Evolutionary conservation across 2,113 vertebrate genomes (phyloP).

Genomic region (Apeltes quadracus): DNA sequence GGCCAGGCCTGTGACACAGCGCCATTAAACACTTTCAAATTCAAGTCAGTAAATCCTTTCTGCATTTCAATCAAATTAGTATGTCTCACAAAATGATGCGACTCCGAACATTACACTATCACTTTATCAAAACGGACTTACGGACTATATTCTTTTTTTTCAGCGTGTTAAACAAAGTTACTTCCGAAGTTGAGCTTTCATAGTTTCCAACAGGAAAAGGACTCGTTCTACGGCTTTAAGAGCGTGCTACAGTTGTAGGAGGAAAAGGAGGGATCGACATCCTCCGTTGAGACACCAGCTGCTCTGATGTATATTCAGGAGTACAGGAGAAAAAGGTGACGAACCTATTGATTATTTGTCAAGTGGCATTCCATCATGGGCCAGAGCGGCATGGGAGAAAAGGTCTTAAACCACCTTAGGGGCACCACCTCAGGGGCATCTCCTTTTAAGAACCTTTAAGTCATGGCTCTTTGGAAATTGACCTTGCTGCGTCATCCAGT

Average conservation of each 20-base stretch:
- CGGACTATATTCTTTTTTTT: slow-evolving; percentile 12
- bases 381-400: slow-evolving; percentile 42
- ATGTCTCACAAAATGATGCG: slow-evolving; percentile 14
- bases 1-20: slow-evolving; percentile 15
- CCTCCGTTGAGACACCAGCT: slow-evolving; percentile 53
- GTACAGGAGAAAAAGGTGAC: slow-evolving; percentile 77
- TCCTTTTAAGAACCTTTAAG: slow-evolving; percentile 44
- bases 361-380: slow-evolving; percentile 71
- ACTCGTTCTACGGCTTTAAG: slow-evolving; percentile 43
- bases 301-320: slow-evolving; percentile 78
- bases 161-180: slow-evolving; percentile 28
- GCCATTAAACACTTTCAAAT: slow-evolving; percentile 37
- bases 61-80: slow-evolving; percentile 20
- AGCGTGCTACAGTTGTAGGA: slow-evolving; percentile 41
- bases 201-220: slow-evolving; percentile 44
- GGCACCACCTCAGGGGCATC: slow-evolving; percentile 57
- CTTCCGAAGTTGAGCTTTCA: slow-evolving; percentile 41
- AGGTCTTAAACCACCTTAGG: slow-evolving; percentile 58
- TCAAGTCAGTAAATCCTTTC: slow-evolving; percentile 15
- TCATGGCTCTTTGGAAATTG: slow-evolving; percentile 63
- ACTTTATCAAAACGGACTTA: too few species aligned
- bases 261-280: slow-evolving; percentile 44
- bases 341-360: slow-evolving; percentile 80
- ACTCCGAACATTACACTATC: slow-evolving; percentile 16
- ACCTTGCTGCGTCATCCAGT: slow-evolving; percentile 69